These are phyloP conservation scores for Temnothorax curvispinosus DNA, from an alignment of 1,140 invertebrate species.

Conservation along the genomic window DNA sequence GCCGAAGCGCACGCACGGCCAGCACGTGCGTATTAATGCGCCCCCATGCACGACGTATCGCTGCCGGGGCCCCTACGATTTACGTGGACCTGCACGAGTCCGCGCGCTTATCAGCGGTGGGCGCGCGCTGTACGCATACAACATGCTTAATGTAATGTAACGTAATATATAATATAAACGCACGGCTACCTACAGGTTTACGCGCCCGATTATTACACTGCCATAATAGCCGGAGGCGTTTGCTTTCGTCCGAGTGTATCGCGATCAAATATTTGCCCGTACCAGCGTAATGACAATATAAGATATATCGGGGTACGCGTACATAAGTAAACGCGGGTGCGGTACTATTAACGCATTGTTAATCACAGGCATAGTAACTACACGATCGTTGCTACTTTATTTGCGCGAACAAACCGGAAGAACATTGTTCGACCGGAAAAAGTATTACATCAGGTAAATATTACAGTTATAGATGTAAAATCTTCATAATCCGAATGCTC, in stretches of 20 bases:
- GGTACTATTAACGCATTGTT: constrained; percentile 31
- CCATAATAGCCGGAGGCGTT: constrained; percentile 58
- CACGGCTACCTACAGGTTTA: constrained; percentile 63
- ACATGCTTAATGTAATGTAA: constrained; percentile 74
- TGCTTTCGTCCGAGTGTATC: constrained; percentile 52
- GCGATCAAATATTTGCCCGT: constrained; percentile 57
- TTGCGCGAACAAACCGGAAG: neutral
- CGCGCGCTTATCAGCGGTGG: constrained; percentile 50
- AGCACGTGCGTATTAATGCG: constrained; percentile 60
- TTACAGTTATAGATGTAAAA: neutral
- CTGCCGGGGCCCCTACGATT: constrained; percentile 32
- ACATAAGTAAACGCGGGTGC: constrained; percentile 34
- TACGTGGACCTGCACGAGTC: constrained; percentile 56
- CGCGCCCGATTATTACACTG: constrained; percentile 61
- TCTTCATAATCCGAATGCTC: neutral
- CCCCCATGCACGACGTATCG: constrained; percentile 51
- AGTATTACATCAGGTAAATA: neutral
- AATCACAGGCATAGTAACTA: neutral
- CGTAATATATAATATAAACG: constrained; percentile 77
- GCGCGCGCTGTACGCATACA: constrained; percentile 62
- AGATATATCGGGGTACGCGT: constrained; percentile 46
- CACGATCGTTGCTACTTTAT: neutral
- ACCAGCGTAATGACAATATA: constrained; percentile 57
- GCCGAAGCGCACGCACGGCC: constrained; percentile 44
- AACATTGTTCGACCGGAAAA: neutral